Evolutionary conservation across 2,113 vertebrate species (phyloP), one percentile per base, ranked within the genome.

Genomic region (Phycodurus eques): DNA sequence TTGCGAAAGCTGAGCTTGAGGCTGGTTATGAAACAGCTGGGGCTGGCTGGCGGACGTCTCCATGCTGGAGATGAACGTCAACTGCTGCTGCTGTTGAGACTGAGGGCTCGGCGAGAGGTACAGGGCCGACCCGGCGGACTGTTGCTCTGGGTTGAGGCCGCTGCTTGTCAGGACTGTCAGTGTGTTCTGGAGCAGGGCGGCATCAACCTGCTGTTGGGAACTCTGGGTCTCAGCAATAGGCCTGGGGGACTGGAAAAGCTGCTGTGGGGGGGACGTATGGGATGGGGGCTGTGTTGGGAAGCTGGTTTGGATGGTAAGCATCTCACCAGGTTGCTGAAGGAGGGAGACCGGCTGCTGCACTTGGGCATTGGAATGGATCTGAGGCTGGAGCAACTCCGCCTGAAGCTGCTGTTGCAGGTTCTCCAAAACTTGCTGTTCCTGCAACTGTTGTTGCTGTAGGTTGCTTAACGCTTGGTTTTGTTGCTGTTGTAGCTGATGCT

Each of bases 221-320:
- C 87, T 68, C 76, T 91, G 92, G 12, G 88, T 83, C 70, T 93
- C 92, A 10, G 86, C 83, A 35, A 93, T 73, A 9, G 89, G 87
- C 49, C 86, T 78, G 8, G 91, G 91, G 1, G 90, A 92, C 27
- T 93, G 92, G 77, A 93, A 93, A 1, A 93, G 88, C 73, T 93
- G 91, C 15, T 91, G 92, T 44, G 96, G 96, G 19, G 97, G 95
- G 69, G 97, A 97, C 15, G 95, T 88, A 74, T 93, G 90, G 2
- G 92, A 87, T 0, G 92, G 87, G 14, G 96, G 90, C 78, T 95
- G 96, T 13, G 96, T 94, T 73, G 98, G 93, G 83, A 99, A 99
- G 85, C 87, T 95, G 59, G 92, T 93, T 84, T 97, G 96, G 80
- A 98, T 95, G 4, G 96, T 94, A 71, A 99, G 94, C 42, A 99